Evolutionary conservation across 2,888 invertebrate species (phyloP), one percentile per base, ranked within the genome.

Genomic region (Antheraea assamensis): DNA sequence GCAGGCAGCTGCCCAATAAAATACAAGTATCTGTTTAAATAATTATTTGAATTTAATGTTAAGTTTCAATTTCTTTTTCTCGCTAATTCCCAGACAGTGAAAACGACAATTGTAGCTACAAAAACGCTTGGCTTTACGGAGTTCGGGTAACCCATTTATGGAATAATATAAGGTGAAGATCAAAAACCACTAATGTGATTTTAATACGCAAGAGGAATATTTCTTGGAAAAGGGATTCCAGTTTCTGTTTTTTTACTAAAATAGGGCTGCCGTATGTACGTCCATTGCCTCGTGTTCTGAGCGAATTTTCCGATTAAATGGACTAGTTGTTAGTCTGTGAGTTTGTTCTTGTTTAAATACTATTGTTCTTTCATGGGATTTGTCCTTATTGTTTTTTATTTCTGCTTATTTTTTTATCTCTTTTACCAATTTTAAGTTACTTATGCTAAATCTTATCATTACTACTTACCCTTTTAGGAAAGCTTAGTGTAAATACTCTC

Each of bases 131-230:
- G 10, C 27, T 64, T 27, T 30, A 27, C 19, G 13, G 61, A 64
- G 27, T 64, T 2, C 61, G 61, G 17, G 3, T 64, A 64, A 64
- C 61, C 30, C 61, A 27, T 64, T 64, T 30, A 64, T 30, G 61
- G 61, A 64, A 27, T 64, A 30, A 64, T 64, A 30, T 30, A 10
- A 30, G 17, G 3, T 30, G 61, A 0, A 27, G 61, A 21, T 64
- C 27, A 64, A 64, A 64, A 64, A 27, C 15, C 61, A 64, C 61
- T 64, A 64, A 64, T 64, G 61, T 27, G 27, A 30, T 17, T 64
- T 64, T 64, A 64, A 64, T 64, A 64, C 61, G 15, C 13, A 64
- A 27, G 61, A 4, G 30, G 19, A 64, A 64, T 64, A 27, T 64
- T 64, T 64, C 61, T 64, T 5, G 15, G 61, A 64, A 64, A 64